Percentiles rank a stretch among this genome's conserved stretches.
Evolutionary conservation across 2,113 vertebrate species (phyloP).

Genomic region (Prunella himalayana): DNA sequence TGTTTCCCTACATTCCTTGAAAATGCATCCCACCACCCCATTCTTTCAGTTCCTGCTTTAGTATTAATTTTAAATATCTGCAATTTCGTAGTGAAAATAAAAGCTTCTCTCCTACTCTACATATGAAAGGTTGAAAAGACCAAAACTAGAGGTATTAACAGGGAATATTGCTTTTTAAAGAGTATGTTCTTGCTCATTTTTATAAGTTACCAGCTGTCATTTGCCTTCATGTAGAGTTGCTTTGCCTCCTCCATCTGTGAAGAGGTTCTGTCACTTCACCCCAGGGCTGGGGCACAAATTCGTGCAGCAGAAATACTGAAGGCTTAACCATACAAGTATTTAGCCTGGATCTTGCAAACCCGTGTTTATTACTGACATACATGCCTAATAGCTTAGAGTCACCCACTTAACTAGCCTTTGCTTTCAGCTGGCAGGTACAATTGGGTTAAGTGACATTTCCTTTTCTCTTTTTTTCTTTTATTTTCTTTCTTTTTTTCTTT

Average conservation of each 20-base stretch:
- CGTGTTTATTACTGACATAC: background rate
- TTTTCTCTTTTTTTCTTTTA: background rate
- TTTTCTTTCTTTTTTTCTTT: background rate
- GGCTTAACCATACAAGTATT: background rate
- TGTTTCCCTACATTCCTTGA: background rate
- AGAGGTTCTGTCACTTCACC: background rate
- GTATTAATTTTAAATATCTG: slow-evolving; percentile 43
- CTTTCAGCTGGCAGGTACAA: slow-evolving; percentile 34
- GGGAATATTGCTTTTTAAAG: background rate
- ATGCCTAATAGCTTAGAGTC: background rate
- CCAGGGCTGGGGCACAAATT: background rate
- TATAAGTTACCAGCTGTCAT: background rate
- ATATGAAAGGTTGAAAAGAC: background rate
- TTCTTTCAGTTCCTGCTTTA: slow-evolving; percentile 38
- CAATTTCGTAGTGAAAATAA: background rate
- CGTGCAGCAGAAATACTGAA: background rate
- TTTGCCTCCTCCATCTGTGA: background rate
- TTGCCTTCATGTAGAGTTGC: background rate
- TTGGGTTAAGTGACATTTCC: slow-evolving; percentile 35
- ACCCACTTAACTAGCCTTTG: slow-evolving; percentile 2
- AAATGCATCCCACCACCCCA: slow-evolving; percentile 12
- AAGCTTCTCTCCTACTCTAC: background rate
- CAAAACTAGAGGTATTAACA: background rate
- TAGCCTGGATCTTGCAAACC: background rate
- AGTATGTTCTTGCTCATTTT: background rate